Evolutionary conservation across 2,888 invertebrate species (phyloP), one percentile per base, ranked within the genome.

Genomic region (Diadromus collaris): DNA sequence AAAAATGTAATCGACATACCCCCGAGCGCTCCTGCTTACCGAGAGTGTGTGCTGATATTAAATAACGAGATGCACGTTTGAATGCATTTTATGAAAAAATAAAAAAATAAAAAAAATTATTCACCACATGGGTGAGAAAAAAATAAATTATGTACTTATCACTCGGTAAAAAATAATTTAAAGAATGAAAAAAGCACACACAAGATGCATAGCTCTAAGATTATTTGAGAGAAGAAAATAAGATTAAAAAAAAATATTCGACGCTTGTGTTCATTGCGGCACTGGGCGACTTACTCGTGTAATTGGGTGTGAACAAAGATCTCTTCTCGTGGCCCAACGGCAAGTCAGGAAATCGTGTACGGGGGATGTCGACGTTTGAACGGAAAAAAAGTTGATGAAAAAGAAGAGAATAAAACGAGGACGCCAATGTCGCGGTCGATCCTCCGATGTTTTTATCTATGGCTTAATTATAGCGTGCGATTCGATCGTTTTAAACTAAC

Each of bases 231-330:
- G 65, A 64, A 46, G n/a, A 64, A 71, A 48, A 67, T 41, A 16
- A 41, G 4, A 13, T 10, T 32, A 32, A 32, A 58, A 65, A 67
- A 46, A 60, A 67, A 65, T n/a, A 41, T 51, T 60, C 56, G 32
- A 54, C 21, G 24, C 32, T 70, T 54, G 70, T 72, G 72, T 79
- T 77, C 16, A 58, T 76, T 70, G 81, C 81, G 82, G 81, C 82
- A 81, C 81, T 77, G 77, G 80, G 69, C 72, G 78, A 75, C 74
- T 80, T 80, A 80, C 56, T 46, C 54, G 54, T 34, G 44, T n/a
- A 51, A 58, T 60, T 60, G 56, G 34, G 54, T 65, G 61, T 38
- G 54, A 27, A 70, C n/a, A 56, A 60, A 48, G 69, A 64, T 27
- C 24, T 27, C 24, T 32, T 34, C 24, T 27, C 2, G 48, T 32